Evolutionary conservation across 2,888 invertebrate species (phyloP).

Genomic region (Acanthococcus lagerstroemiae): DNA sequence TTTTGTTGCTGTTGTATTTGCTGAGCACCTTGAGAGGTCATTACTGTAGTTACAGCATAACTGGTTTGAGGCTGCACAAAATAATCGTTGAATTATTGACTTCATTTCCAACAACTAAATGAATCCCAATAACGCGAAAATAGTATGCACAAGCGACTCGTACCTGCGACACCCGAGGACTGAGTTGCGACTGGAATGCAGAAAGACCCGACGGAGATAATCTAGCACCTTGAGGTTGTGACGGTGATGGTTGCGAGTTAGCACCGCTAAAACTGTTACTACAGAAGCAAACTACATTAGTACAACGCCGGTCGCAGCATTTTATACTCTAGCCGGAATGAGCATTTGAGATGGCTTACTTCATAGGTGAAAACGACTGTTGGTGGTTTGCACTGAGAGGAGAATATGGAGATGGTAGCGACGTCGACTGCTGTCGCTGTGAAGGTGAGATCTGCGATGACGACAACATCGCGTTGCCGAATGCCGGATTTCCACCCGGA

Average conservation of each 20-base stretch:
- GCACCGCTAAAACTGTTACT: conserved; percentile 8
- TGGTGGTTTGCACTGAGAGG: conserved; percentile 23
- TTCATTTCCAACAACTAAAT: too few relatives aligned
- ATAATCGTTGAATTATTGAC: too few relatives aligned
- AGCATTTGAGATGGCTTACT: conserved; percentile 7
- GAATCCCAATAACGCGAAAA: neutral
- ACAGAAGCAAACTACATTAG: neutral
- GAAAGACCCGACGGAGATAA: conserved; percentile 49
- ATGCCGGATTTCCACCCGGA: conserved; percentile 44
- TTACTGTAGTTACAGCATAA: conserved; percentile 24
- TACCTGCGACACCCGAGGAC: conserved; percentile 48
- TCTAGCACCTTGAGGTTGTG: conserved; percentile 40
- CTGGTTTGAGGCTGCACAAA: conserved; percentile 29
- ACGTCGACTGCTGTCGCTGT: conserved; percentile 41
- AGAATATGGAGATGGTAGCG: conserved; percentile 35
- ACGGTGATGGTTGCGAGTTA: conserved; percentile 7
- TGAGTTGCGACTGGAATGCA: conserved; percentile 45
- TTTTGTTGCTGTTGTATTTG: conserved; percentile 35
- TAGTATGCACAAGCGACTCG: conserved; percentile 6
- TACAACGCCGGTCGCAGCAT: neutral
- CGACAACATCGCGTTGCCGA: conserved; percentile 25
- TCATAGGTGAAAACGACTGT: conserved; percentile 28
- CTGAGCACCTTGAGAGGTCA: conserved; percentile 19
- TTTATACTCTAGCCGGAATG: too few relatives aligned
- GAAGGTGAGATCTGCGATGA: conserved; percentile 44